Evolutionary conservation across 2,113 vertebrate genomes (phyloP).

Genomic region (Cacatua alba): DNA sequence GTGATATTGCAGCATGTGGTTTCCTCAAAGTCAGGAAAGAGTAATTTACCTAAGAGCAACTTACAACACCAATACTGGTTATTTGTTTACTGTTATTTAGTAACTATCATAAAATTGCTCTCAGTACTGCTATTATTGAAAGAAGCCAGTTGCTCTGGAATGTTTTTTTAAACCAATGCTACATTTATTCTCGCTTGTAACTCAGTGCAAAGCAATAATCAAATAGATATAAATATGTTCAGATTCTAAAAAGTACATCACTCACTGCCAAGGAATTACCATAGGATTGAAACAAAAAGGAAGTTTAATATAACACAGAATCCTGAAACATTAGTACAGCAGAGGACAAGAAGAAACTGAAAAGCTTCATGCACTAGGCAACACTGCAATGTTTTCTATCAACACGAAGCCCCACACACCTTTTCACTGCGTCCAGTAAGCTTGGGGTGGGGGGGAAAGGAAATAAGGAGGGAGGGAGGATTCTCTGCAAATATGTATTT

Average conservation of each 20-base stretch:
- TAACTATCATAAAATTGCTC: neutral
- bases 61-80: neutral
- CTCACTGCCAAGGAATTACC: neutral
- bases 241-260: neutral
- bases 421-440: neutral
- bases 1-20: neutral
- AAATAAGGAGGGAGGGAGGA: neutral
- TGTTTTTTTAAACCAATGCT: neutral
- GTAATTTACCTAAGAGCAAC: neutral
- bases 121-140: neutral
- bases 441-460: neutral
- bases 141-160: neutral
- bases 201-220: neutral
- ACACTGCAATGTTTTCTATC: neutral
- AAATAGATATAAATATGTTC: neutral
- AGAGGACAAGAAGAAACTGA: neutral
- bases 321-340: neutral
- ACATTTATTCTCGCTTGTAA: neutral
- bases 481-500: neutral
- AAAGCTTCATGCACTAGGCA: neutral
- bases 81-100: neutral
- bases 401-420: neutral
- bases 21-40: neutral
- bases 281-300: neutral
- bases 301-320: neutral